Conservation (phyloP, 1,140 invertebrate genomes). For the Leptinotarsa undecemlineata region DNA sequence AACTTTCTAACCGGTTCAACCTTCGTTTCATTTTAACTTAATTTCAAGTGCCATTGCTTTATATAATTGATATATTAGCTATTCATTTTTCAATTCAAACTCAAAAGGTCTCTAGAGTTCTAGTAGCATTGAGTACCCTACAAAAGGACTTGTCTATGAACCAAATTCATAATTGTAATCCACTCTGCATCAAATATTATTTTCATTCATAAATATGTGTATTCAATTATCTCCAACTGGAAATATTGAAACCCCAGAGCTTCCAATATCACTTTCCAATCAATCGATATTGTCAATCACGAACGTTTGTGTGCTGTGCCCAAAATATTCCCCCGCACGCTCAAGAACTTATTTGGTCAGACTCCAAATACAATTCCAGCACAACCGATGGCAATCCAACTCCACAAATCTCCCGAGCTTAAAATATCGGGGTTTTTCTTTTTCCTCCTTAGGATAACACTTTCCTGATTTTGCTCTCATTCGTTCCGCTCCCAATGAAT, state of each 20-base stretch:
- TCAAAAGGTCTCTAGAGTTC: too few species aligned
- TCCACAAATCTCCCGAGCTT: slow-evolving; percentile 2
- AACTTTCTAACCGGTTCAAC: too few species aligned
- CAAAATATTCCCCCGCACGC: neutral
- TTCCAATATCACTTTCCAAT: neutral
- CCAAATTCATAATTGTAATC: too few species aligned
- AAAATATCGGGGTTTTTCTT: neutral
- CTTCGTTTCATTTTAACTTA: too few species aligned
- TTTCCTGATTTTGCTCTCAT: slow-evolving; percentile 5
- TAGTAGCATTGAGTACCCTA: too few species aligned
- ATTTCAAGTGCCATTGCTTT: too few species aligned
- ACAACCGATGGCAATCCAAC: neutral
- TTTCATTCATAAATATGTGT: too few species aligned
- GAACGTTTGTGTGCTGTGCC: neutral
- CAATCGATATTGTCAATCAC: neutral
- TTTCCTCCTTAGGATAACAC: slow-evolving; percentile 5
- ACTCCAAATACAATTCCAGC: too few species aligned
- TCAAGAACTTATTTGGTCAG: neutral
- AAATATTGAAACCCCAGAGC: neutral
- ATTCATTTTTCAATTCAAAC: too few species aligned
- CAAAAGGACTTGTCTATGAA: too few species aligned
- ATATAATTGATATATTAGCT: too few species aligned
- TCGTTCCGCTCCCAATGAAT: slow-evolving; percentile 3
- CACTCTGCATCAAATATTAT: too few species aligned
- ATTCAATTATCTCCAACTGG: neutral